phyloP scores from a whole-genome alignment of 2,888 invertebrate genomes.

The Herminia tarsipennalis region DNA sequence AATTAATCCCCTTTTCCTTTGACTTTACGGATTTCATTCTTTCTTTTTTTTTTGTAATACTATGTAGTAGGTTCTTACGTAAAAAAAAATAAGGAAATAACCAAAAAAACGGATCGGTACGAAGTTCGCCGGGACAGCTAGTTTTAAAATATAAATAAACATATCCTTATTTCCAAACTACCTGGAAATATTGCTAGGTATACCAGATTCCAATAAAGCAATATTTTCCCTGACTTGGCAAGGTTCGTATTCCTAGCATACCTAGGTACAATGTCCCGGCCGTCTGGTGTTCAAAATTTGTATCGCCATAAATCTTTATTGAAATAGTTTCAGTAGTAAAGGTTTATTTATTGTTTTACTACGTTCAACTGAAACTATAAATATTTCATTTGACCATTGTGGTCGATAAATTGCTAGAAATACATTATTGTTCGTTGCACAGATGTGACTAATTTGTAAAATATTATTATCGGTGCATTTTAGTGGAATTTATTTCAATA shows the following conservation, averaged over 20 bases:
- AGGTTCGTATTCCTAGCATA: conserved; percentile 32
- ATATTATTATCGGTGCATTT: not conserved
- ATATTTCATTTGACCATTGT: conserved; percentile 44
- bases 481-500: no score
- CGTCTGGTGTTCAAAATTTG: conserved; percentile 63
- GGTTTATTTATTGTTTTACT: conserved; percentile 52
- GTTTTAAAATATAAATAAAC: no score
- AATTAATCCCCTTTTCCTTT: no score
- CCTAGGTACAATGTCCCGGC: conserved; percentile 8
- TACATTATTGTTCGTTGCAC: conserved; percentile 19
- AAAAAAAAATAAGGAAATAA: no score
- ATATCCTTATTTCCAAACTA: no score
- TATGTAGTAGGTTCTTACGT: no score
- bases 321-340: conserved; percentile 49
- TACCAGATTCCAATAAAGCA: conserved; percentile 17
- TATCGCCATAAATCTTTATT: conserved; percentile 69
- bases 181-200: no score
- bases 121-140: no score
- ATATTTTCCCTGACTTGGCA: conserved; percentile 41
- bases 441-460: not conserved
- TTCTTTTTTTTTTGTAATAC: no score
- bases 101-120: no score
- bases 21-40: no score
- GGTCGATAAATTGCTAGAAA: conserved; percentile 30
- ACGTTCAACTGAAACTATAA: conserved; percentile 36